These are phyloP conservation scores for Ophion ellenae DNA, from an alignment of 2,888 invertebrate genomes.

Conservation along the genomic window DNA sequence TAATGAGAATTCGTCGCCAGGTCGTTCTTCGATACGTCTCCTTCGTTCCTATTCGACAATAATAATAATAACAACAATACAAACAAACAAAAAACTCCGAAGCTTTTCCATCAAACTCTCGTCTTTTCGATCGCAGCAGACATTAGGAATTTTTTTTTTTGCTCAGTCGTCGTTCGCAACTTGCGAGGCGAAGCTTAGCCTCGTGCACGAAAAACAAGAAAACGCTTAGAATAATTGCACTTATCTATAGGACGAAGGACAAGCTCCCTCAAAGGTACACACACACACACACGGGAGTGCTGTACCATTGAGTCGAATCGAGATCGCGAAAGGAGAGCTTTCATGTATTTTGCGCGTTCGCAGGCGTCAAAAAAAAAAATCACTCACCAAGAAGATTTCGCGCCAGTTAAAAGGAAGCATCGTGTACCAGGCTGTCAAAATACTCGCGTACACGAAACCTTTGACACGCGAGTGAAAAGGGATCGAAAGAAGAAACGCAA, in stretches of 20 bases:
- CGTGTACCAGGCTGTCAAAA: conserved; percentile 83
- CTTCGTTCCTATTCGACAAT: conserved; percentile 28
- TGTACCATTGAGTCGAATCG: not conserved
- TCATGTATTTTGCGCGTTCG: conserved; percentile 43
- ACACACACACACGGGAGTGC: not conserved
- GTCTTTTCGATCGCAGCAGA: not conserved
- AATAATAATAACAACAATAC: not conserved
- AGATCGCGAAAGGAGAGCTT: conserved; percentile 31
- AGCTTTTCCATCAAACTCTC: not conserved
- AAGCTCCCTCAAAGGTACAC: too few species aligned
- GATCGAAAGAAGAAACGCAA: conserved; percentile 36
- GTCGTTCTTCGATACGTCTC: not conserved
- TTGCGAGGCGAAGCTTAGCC: too few species aligned
- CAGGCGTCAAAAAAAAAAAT: conserved; percentile 77
- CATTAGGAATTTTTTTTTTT: not conserved
- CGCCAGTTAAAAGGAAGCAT: conserved; percentile 67
- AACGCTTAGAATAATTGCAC: too few species aligned
- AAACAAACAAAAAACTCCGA: not conserved
- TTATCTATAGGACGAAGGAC: too few species aligned
- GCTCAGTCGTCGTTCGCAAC: not conserved
- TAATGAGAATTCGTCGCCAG: conserved; percentile 49
- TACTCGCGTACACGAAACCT: conserved; percentile 76
- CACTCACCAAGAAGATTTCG: conserved; percentile 81
- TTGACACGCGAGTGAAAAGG: conserved; percentile 56
- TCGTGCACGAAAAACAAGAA: too few species aligned